phyloP scores from a whole-genome alignment of 2,113 vertebrate species.

The Saccopteryx bilineata region DNA sequence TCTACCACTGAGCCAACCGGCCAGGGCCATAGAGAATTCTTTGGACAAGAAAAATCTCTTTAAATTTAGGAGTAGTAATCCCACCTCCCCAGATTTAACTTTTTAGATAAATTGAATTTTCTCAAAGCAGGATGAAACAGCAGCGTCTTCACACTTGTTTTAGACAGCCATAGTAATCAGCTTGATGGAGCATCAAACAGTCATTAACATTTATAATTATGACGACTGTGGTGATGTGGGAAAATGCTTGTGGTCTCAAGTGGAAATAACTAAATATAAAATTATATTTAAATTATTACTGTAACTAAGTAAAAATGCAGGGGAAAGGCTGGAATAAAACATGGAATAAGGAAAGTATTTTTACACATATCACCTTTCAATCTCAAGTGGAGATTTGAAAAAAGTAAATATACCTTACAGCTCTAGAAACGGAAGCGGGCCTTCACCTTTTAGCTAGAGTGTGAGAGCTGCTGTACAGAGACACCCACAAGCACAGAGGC shows the following conservation, averaged over 20 bases:
- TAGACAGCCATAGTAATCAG: slow-evolving; percentile 49
- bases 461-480: slow-evolving; percentile 19
- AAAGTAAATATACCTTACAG: slow-evolving; percentile 51
- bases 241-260: slow-evolving; percentile 52
- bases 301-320: background rate
- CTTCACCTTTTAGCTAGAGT: background rate
- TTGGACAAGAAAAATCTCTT: slow-evolving; percentile 23
- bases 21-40: background rate
- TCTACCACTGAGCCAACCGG: too few species aligned
- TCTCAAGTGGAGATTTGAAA: slow-evolving; percentile 40
- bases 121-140: slow-evolving; percentile 35
- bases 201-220: slow-evolving; percentile 70
- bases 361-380: background rate
- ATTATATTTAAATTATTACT: slow-evolving; percentile 34
- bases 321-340: slow-evolving; percentile 13
- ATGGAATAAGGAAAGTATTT: background rate
- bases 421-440: background rate
- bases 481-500: background rate
- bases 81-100: background rate
- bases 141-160: slow-evolving; percentile 25
- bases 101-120: slow-evolving; percentile 45
- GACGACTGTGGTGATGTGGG: background rate
- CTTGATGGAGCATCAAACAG: slow-evolving; percentile 62
- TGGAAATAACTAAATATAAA: slow-evolving; percentile 58
- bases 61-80: background rate